Conservation (phyloP, 2,113 vertebrate genomes). For the Eleginops maclovinus region DNA sequence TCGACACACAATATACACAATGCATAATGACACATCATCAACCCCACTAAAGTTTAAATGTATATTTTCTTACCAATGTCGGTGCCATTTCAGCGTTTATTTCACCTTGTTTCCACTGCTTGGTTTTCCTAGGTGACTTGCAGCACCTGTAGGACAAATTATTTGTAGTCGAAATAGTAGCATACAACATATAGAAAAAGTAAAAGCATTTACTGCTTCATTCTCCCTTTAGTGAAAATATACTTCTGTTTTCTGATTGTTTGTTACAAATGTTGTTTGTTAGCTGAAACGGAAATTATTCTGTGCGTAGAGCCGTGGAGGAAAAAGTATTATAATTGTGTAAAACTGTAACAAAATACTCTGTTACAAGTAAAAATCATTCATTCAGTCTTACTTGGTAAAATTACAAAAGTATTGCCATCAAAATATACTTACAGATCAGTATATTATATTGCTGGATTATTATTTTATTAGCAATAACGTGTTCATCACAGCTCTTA, state of each 20-base stretch:
- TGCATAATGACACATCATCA: not conserved
- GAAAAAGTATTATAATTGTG: too few species aligned
- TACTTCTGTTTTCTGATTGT: not conserved
- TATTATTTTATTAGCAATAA: too few species aligned
- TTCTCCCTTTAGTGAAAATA: not conserved
- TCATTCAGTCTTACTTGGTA: too few species aligned
- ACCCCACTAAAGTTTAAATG: too few species aligned
- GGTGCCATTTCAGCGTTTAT: constrained; percentile 68
- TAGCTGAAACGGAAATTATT: not conserved
- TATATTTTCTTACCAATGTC: constrained; percentile 76
- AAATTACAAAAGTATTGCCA: too few species aligned
- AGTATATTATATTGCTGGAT: too few species aligned
- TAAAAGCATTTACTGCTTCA: not conserved
- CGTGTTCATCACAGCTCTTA: too few species aligned
- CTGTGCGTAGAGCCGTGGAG: too few species aligned
- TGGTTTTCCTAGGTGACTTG: not conserved
- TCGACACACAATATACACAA: not conserved
- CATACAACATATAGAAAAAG: not conserved
- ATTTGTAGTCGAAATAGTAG: not conserved
- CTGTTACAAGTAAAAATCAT: too few species aligned
- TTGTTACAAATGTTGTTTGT: not conserved
- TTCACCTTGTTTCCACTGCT: not conserved
- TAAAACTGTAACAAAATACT: too few species aligned
- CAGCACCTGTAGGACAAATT: constrained; percentile 17
- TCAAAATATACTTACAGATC: too few species aligned